Evolutionary conservation across 2,888 invertebrate species (phyloP), one percentile per base, ranked within the genome.

Genomic region (Temnothorax unifasciatus): DNA sequence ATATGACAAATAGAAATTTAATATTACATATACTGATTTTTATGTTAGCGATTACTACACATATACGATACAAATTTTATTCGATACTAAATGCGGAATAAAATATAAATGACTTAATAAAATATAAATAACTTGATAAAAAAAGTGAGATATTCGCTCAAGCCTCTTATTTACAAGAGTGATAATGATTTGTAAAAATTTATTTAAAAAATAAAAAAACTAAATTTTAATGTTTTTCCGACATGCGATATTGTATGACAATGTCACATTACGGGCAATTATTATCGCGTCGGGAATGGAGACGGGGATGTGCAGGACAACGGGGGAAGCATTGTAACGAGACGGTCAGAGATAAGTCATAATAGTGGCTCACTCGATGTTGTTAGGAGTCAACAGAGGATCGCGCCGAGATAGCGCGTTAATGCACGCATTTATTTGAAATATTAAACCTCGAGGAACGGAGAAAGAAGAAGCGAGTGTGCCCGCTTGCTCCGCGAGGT

Each of bases 371-470:
- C 87, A 90, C 88, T 88, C 87, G 90, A 91, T 90, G 93, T 94
- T 94, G 94, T 94, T 94, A 94, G 93, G 93, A 94, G 93, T 93
- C 93, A 94, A 93, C 94, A 91, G 92, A 92, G 93, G 93, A 94
- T 94, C 94, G 92, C 89, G 89, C 90, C 88, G 92, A 94, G 94
- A 94, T 94, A 94, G 92, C 93, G 94, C 94, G 94, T 93, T 94
- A 94, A 94, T 94, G 94, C 92, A 94, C 93, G 94, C 93, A 94
- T 94, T 94, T 94, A 93, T 94, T 94, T 94, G 94, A 94, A 94
- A 94, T 94, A 94, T 94, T 94, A 94, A 94, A 94, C 94, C 94
- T 85, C 85, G 87, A 86, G 85, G 83, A 87, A 83, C 75, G 84
- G 87, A 87, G 85, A 86, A 84, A 85, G 86, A 86, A 66, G 82